Percentiles rank a stretch among this genome's conserved stretches.
phyloP scores from a whole-genome alignment of 2,113 vertebrate genomes.

The Xiphophorus hellerii region DNA sequence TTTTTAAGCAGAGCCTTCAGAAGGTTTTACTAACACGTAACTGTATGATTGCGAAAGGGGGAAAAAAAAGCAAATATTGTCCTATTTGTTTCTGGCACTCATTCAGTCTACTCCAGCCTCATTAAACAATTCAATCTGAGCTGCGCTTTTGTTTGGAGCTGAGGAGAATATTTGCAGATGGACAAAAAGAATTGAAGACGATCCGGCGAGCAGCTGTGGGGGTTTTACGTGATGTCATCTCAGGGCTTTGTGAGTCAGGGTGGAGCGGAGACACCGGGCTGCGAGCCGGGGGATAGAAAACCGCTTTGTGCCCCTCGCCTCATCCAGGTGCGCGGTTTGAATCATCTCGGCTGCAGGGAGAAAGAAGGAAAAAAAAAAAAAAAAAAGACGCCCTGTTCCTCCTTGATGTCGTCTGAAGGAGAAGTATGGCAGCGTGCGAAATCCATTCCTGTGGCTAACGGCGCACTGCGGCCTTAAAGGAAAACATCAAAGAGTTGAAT shows the following conservation, averaged over 20 bases:
- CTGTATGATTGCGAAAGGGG: background rate
- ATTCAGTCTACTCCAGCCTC: conserved; percentile 10
- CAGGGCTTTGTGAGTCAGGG: conserved; percentile 41
- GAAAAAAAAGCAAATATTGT: background rate
- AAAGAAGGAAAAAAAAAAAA: background rate
- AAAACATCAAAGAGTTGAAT: background rate
- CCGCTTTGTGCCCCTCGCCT: conserved; percentile 14
- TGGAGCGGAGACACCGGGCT: conserved; percentile 4
- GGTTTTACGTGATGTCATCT: conserved; percentile 39
- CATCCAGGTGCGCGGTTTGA: conserved; percentile 50
- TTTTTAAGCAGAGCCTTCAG: background rate
- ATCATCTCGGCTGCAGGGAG: conserved; percentile 16
- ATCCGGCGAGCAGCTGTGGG: conserved; percentile 42
- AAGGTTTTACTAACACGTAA: background rate
- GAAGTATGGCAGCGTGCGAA: background rate
- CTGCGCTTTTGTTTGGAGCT: conserved; percentile 19
- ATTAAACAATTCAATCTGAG: conserved; percentile 9
- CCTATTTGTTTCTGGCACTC: conserved; percentile 14
- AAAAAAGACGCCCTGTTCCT: background rate
- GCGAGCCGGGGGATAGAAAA: conserved; percentile 14
- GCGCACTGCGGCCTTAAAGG: background rate
- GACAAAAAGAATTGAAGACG: conserved; percentile 16
- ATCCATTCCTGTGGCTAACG: background rate
- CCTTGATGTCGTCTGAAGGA: background rate
- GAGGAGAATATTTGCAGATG: conserved; percentile 28